Evolutionary conservation across 2,888 invertebrate species (phyloP).

Genomic region (Invenusta paracnida): DNA sequence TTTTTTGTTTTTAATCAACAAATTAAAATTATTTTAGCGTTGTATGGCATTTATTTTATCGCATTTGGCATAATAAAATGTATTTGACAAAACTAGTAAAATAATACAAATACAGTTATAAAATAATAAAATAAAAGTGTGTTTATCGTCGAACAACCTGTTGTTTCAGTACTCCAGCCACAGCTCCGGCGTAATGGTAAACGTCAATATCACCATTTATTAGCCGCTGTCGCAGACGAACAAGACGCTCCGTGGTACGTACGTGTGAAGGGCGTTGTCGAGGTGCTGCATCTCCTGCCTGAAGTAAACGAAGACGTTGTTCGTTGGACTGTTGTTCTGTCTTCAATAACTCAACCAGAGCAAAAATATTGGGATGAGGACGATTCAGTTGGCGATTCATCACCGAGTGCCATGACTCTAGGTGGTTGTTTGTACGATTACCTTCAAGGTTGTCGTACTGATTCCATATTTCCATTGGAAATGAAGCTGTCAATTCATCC

Average conservation of each 20-base stretch:
- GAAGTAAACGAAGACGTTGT: slow-evolving; percentile 4
- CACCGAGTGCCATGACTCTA: slow-evolving; percentile 25
- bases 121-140: too few relatives aligned
- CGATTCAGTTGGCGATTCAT: background rate
- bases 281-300: slow-evolving; percentile 15
- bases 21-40: too few relatives aligned
- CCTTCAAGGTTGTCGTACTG: background rate
- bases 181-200: slow-evolving; percentile 9
- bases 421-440: background rate
- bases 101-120: too few relatives aligned
- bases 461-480: background rate
- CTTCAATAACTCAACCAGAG: slow-evolving; percentile 3
- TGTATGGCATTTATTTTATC: background rate
- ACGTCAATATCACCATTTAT: slow-evolving; percentile 25
- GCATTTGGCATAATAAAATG: slow-evolving; percentile 14
- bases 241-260: slow-evolving; percentile 23
- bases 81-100: background rate
- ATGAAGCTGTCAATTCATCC: background rate
- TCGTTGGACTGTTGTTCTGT: slow-evolving; percentile 21
- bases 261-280: slow-evolving; percentile 1
- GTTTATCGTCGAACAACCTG: background rate
- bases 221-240: slow-evolving; percentile 15
- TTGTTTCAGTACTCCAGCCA: slow-evolving; percentile 7
- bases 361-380: slow-evolving; percentile 23
- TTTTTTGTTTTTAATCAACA: too few relatives aligned